These are phyloP conservation scores for Campylomormyrus tamandua DNA, from an alignment of 2,113 vertebrate genomes.

Conservation along the genomic window DNA sequence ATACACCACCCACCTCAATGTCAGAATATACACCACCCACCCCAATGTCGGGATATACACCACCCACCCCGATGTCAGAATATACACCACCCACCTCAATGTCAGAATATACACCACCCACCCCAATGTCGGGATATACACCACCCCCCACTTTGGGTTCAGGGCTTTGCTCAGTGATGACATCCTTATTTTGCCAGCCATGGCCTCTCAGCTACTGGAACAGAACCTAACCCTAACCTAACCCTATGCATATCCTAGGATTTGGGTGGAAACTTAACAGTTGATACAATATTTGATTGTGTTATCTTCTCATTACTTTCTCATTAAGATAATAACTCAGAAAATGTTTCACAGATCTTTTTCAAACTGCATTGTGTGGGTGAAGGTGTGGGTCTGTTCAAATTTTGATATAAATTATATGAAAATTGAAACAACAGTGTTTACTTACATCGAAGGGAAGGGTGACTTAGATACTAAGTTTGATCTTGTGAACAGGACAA, in stretches of 20 bases:
- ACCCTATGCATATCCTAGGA: no score
- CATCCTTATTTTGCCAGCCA: neutral
- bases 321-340: neutral
- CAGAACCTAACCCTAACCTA: neutral
- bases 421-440: neutral
- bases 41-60: no score
- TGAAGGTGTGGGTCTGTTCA: neutral
- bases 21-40: no score
- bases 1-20: no score
- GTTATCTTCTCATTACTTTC: no score
- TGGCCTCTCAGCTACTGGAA: neutral
- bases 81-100: no score
- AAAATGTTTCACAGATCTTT: neutral
- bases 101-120: no score
- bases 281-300: no score
- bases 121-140: no score
- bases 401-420: neutral
- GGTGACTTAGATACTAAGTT: neutral
- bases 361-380: neutral
- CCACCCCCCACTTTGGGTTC: no score
- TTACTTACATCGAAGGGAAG: neutral
- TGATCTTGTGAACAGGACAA: neutral
- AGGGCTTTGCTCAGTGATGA: no score
- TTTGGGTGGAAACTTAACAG: no score
- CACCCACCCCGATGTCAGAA: accelerated